A percentile compares a stretch with the other conserved stretches of the same genome.
Evolutionary conservation across 2,113 vertebrate genomes (phyloP).

Genomic region (Ictalurus punctatus): DNA sequence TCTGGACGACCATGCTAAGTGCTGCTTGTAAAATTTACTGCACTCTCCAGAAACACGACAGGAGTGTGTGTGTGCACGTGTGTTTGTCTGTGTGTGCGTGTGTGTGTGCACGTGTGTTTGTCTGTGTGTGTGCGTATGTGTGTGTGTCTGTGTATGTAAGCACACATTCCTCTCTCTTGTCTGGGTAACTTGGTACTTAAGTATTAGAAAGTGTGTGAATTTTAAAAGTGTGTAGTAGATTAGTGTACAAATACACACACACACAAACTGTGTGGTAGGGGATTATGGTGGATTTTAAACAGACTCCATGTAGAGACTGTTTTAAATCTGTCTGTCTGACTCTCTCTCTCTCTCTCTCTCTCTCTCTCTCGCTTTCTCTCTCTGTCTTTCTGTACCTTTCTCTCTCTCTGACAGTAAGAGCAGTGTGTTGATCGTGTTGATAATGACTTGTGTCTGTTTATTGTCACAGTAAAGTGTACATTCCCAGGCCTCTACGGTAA

Average conservation of each 20-base stretch:
- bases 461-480: slow-evolving; percentile 12
- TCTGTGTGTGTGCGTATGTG: slow-evolving; percentile 16
- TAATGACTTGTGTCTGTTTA: slow-evolving; percentile 18
- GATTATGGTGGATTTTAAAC: slow-evolving; percentile 57
- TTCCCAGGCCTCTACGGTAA: background rate
- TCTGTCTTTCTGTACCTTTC: slow-evolving; percentile 24
- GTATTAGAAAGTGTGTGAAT: background rate
- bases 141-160: background rate
- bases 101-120: background rate
- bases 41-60: slow-evolving; percentile 57
- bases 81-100: slow-evolving; percentile 21
- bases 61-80: background rate
- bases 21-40: slow-evolving; percentile 53
- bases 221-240: background rate
- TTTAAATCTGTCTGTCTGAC: background rate
- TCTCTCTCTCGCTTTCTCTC: background rate
- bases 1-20: slow-evolving; percentile 68
- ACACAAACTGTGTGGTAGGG: slow-evolving; percentile 48
- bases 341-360: background rate
- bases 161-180: slow-evolving; percentile 10
- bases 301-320: slow-evolving; percentile 49
- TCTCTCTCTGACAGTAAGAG: slow-evolving; percentile 62
- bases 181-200: slow-evolving; percentile 12
- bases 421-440: slow-evolving; percentile 69
- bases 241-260: background rate